Base-by-base conservation (phyloP, 2,888 invertebrate genomes). In the Cerastis leucographa region DNA sequence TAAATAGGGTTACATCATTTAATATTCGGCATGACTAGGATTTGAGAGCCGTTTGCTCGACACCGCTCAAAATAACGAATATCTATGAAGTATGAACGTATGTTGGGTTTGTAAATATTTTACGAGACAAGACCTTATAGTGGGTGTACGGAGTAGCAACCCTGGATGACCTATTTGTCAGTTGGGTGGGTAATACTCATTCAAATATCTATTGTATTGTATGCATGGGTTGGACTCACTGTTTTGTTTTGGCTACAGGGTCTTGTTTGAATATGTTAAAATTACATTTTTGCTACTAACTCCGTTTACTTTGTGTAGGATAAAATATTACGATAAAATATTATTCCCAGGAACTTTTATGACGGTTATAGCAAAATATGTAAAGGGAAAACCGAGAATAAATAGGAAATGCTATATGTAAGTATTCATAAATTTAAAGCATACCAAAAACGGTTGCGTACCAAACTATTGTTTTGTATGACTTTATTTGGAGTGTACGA, bases 1-100 rank as follows among this genome's bases (percentile, higher is more conserved):
- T 56, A 49, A 64, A 72, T 78, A 2, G 5, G 62, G 14, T 40
- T 56, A 62, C 29, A 40, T 76, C 14, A 64, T 76, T 62, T 44
- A 61, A 25, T 51, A 75, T 74, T 74, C 40, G 19, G 29, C 14
- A n/a, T 5, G 29, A 29, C 9, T 14, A n/a, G 25, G 42, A 17
- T 17, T 74, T 51, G 42, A 11, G 44, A n/a, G 35, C 54, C 17
- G 29, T 71, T 42, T 29, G 14, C 14, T 49, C 19, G 42, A 62
- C 46, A 64, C 35, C 67, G n/a, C n/a, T 79, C 25, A 35, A 74
- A 69, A 62, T 51, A 51, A 40, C 12, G 51, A 65, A 46, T 5
- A 25, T 8, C 44, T n/a, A n/a, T n/a, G n/a, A n/a, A n/a, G n/a
- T n/a, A n/a, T n/a, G n/a, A n/a, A n/a, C n/a, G n/a, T n/a, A n/a